Evolutionary conservation across 2,888 invertebrate genomes (phyloP), one percentile per base, ranked within the genome.

Genomic region (Trachelus iudaicus): DNA sequence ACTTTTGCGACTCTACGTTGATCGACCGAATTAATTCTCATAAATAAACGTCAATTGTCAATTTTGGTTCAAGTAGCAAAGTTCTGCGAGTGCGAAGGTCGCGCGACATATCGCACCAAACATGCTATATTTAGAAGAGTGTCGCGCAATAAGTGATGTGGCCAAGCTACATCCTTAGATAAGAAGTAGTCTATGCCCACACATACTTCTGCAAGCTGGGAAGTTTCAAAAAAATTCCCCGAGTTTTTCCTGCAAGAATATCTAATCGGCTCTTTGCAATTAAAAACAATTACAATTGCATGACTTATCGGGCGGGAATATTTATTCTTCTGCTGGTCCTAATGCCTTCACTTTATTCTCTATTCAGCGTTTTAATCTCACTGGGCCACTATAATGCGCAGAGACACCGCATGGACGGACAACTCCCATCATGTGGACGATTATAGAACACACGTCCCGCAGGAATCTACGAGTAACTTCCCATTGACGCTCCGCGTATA

Each of bases 41-140:
- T 56, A 56, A 23, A 15, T 23, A 23, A 56, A 56, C 1, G 15
- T 56, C 56, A 56, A 23, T 9, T 23, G 6, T 15, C 9, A 9
- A 56, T 56, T 56, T 56, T 56, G 9, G 2, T 56, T 1, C 2
- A 56, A 56, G 23, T 23, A 9, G 23, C 56, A 6, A 56, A 56
- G 2, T 56, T 56, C 56, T 6, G 6, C 23, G 9, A 56, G 56
- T 15, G 56, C 15, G 85, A 87, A 87, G 87, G 87, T 87, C 87
- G 56, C 23, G 2, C 79, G 81, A 79, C 82, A 79, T 80, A 80
- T 79, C 78, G 77, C 81, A 75, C 79, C 69, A 12, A 76, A 34
- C 77, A 30, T 74, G 75, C 84, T 87, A 87, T 88, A 85, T 86
- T 87, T 87, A 86, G 85, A 80, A 74, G 71, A 76, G 76, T 80